Evolutionary conservation across 2,888 invertebrate genomes (phyloP), one percentile per base, ranked within the genome.

Genomic region (Drosophila anceps): DNA sequence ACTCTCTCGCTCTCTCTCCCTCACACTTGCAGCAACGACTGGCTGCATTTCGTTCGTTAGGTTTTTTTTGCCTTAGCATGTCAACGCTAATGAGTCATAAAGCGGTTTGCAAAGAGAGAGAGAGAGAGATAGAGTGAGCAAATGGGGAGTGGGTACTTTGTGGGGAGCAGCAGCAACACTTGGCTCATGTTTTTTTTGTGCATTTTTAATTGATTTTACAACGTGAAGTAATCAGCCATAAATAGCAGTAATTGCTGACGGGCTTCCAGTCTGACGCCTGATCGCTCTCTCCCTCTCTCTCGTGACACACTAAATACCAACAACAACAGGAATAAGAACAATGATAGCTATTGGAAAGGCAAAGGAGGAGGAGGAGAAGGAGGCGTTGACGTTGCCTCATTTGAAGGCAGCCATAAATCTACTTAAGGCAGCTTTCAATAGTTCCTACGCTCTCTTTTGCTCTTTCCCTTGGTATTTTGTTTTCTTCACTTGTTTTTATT

Each of bases 171-270:
- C 37, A 31, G 58, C 33, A 65, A 57, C 62, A 63, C 67, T 78
- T 66, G 58, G 55, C 44, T 77, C 33, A 61, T 82, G 83, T 84
- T 73, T 62, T 84, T 62, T 84, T 76, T 62, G 87, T 85, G 84
- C 67, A 85, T 85, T 85, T 85, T 85, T 87, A 89, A 89, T 85
- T 85, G 90, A 85, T 87, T 85, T 80, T 76, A 84, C 84, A 84
- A 87, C 89, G 81, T 89, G 85, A 86, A 89, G 85, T 89, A 86
- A 86, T 89, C 85, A 82, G 75, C 78, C 85, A 79, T 79, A 84
- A 84, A 86, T 89, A 89, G 88, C 86, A 75, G 83, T 89, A 86
- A 86, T 86, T 86, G 85, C 90, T 61, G 69, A 58, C 73, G 59
- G 72, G 65, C 75, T 75, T 67, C 37, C 61, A 68, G 35, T 44